Conservation (phyloP, 2,888 invertebrate species). For the Digitonthophagus gazella region DNA sequence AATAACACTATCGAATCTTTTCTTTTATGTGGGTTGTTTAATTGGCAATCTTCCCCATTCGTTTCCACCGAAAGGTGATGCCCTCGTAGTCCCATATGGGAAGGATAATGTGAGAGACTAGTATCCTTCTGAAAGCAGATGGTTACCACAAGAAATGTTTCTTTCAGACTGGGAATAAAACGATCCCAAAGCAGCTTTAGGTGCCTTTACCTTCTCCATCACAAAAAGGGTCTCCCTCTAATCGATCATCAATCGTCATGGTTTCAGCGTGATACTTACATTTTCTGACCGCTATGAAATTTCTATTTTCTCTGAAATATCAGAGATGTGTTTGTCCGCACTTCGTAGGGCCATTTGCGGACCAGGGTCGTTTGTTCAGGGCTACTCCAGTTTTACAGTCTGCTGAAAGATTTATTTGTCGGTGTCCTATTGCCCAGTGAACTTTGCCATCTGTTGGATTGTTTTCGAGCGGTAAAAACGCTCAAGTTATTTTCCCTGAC, state of each 20-base stretch:
- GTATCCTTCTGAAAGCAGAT: not conserved
- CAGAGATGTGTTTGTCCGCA: not conserved
- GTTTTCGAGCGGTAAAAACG: not conserved
- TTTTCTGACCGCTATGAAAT: not conserved
- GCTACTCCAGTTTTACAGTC: not conserved
- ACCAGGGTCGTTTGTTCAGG: not conserved
- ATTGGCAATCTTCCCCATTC: no score
- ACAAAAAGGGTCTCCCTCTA: not conserved
- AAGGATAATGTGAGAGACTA: not conserved
- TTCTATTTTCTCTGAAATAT: not conserved
- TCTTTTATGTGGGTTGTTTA: no score
- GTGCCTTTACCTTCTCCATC: not conserved
- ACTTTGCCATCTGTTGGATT: not conserved
- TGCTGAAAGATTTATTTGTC: not conserved
- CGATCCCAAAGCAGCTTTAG: not conserved
- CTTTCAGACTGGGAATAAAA: not conserved
- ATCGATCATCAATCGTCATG: not conserved
- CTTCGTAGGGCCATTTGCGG: not conserved
- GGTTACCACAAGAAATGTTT: not conserved
- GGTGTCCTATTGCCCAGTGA: not conserved
- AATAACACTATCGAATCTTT: no score
- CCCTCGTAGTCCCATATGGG: no score
- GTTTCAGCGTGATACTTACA: not conserved
- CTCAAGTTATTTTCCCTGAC: not conserved
- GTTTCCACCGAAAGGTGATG: not conserved